phyloP scores from a whole-genome alignment of 2,113 vertebrate genomes.

The Corythaixoides concolor region DNA sequence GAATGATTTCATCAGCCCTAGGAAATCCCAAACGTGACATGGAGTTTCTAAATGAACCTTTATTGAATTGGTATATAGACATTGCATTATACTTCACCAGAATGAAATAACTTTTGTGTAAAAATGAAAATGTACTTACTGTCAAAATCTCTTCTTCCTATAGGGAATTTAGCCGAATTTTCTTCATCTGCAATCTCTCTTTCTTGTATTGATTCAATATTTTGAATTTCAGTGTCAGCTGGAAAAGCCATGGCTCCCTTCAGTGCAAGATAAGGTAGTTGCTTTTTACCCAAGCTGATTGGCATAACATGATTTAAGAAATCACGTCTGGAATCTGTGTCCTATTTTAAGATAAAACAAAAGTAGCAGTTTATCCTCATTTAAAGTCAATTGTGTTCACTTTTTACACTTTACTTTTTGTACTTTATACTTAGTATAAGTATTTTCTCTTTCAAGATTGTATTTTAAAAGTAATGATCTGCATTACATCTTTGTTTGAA shows the following conservation, averaged over 20 bases:
- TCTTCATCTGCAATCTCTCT: constrained; percentile 76
- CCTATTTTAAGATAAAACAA: constrained; percentile 62
- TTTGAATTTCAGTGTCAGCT: constrained; percentile 69
- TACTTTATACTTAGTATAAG: background rate
- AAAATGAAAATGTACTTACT: constrained; percentile 75
- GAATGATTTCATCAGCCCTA: background rate
- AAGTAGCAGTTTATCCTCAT: background rate
- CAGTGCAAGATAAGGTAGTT: constrained; percentile 70
- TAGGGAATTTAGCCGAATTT: constrained; percentile 76
- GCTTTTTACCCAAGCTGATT: constrained; percentile 53
- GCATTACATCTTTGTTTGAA: background rate
- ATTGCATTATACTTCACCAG: background rate
- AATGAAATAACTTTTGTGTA: background rate
- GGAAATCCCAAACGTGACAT: background rate
- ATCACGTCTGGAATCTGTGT: constrained; percentile 57
- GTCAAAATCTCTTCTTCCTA: constrained; percentile 85
- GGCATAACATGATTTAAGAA: constrained; percentile 64
- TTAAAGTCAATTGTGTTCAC: background rate
- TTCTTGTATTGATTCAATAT: constrained; percentile 74
- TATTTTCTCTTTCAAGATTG: background rate
- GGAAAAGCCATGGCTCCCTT: constrained; percentile 68
- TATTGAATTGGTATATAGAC: background rate
- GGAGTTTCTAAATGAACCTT: background rate
- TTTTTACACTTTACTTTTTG: background rate
- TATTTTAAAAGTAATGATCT: background rate